Conservation (phyloP, 1,140 invertebrate species). For the Acromyrmex charruanus region DNA sequence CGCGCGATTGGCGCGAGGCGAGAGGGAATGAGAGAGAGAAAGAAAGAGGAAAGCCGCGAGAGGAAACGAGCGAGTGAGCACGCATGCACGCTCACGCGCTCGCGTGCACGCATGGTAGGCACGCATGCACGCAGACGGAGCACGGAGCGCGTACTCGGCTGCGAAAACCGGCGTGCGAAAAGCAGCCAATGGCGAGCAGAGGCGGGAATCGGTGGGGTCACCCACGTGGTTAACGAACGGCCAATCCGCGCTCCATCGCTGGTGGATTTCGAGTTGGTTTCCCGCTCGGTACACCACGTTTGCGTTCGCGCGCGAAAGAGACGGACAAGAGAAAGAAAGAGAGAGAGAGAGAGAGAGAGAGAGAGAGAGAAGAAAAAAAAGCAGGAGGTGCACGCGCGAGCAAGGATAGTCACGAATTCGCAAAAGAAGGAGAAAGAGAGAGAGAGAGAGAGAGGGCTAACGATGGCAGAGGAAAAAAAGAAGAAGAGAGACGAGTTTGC, state of each 20-base stretch:
- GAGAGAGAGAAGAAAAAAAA: constrained; percentile 24
- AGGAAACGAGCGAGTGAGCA: constrained; percentile 42
- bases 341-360: constrained; percentile 60
- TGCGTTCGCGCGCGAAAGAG: constrained; percentile 65
- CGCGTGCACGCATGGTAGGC: constrained; percentile 47
- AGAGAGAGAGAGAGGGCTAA: background rate
- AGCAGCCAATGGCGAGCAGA: constrained; percentile 76
- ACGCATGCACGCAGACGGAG: constrained; percentile 61
- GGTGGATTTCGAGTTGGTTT: constrained; percentile 79
- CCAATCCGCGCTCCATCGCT: constrained; percentile 70
- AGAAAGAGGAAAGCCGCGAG: constrained; percentile 15
- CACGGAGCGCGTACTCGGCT: constrained; percentile 62
- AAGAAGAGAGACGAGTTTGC: constrained; percentile 83
- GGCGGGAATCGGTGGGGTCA: constrained; percentile 76
- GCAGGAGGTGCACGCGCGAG: constrained; percentile 51
- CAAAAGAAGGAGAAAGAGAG: constrained; percentile 55
- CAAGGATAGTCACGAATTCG: constrained; percentile 56
- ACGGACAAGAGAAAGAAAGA: constrained; percentile 42
- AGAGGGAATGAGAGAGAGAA: constrained; percentile 24
- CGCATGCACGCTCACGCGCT: constrained; percentile 37
- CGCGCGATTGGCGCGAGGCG: constrained; percentile 32
- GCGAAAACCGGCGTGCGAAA: constrained; percentile 81
- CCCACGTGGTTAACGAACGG: constrained; percentile 77
- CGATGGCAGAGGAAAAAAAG: constrained; percentile 58
- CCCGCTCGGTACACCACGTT: constrained; percentile 62